A percentile compares a stretch with the other conserved stretches of the same genome.
Evolutionary conservation across 2,797 vertebrate genomes (phyloP).

Genomic region (Gymnothorax reevesii): DNA sequence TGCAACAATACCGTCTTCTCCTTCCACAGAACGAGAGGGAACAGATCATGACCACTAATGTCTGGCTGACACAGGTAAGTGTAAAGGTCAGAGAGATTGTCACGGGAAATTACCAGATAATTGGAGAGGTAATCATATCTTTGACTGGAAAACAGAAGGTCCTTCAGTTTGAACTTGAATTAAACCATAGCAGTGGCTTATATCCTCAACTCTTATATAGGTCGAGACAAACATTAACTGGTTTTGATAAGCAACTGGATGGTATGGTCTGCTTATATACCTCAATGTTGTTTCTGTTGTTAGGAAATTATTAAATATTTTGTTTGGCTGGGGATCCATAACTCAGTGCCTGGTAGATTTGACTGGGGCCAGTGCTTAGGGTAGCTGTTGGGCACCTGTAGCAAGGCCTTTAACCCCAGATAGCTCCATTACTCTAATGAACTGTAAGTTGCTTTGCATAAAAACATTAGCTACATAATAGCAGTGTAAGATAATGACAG

Average conservation of each 20-base stretch:
- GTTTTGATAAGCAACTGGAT: neutral
- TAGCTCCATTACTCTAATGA: too few species aligned
- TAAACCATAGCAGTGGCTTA: neutral
- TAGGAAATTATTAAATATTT: neutral
- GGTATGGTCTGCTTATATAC: neutral
- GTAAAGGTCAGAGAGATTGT: conserved; percentile 15
- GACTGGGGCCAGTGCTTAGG: too few species aligned
- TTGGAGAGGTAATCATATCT: neutral
- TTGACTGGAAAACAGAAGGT: neutral
- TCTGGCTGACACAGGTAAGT: conserved; percentile 95
- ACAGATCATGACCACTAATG: conserved; percentile 98
- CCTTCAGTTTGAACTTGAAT: conserved; percentile 8
- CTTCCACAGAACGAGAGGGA: conserved; percentile 89
- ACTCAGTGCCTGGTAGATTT: too few species aligned
- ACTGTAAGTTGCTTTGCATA: too few species aligned
- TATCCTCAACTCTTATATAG: neutral
- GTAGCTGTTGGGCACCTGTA: too few species aligned
- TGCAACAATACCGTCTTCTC: conserved; percentile 27
- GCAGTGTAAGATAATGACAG: neutral
- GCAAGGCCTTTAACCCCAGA: too few species aligned
- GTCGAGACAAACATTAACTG: neutral
- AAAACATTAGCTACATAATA: too few species aligned
- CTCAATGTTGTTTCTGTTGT: neutral
- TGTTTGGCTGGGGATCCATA: neutral
- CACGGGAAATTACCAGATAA: neutral